These are phyloP conservation scores for Epiblema foenella DNA, from an alignment of 2,888 invertebrate species.

Conservation along the genomic window DNA sequence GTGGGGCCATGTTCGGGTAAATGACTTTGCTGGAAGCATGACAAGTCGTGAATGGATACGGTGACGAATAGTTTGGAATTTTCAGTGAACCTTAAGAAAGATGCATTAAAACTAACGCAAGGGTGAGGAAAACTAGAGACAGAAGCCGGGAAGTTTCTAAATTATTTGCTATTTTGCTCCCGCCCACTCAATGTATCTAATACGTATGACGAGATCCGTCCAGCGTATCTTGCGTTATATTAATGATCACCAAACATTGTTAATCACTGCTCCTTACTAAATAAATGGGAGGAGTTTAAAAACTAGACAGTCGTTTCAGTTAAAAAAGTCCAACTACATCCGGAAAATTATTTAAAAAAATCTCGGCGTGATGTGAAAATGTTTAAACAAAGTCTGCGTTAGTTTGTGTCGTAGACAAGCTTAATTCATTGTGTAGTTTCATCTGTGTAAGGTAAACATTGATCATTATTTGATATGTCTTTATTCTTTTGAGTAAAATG, in stretches of 20 bases:
- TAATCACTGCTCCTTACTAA: not conserved
- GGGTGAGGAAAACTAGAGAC: not conserved
- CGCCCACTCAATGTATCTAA: not conserved
- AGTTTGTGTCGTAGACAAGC: not conserved
- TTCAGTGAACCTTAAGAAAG: not conserved
- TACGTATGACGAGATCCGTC: constrained; percentile 17
- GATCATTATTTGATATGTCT: not conserved
- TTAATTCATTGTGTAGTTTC: no score
- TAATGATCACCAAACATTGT: not conserved
- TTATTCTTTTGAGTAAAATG: not conserved
- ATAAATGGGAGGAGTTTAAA: not conserved
- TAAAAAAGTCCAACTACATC: not conserved
- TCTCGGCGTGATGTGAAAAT: no score
- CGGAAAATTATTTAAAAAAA: not conserved
- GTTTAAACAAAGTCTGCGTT: not conserved
- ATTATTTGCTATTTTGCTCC: not conserved
- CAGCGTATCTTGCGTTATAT: constrained; percentile 8
- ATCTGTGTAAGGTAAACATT: no score
- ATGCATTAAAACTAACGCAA: not conserved
- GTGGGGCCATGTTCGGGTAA: constrained; percentile 92
- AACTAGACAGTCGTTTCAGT: not conserved
- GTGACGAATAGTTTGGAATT: not conserved
- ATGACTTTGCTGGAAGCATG: not conserved
- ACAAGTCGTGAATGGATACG: constrained; percentile 8
- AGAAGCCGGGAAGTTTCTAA: not conserved